Evolutionary conservation across 2,797 vertebrate species (phyloP), one percentile per base, ranked within the genome.

Genomic region (Manis javanica): DNA sequence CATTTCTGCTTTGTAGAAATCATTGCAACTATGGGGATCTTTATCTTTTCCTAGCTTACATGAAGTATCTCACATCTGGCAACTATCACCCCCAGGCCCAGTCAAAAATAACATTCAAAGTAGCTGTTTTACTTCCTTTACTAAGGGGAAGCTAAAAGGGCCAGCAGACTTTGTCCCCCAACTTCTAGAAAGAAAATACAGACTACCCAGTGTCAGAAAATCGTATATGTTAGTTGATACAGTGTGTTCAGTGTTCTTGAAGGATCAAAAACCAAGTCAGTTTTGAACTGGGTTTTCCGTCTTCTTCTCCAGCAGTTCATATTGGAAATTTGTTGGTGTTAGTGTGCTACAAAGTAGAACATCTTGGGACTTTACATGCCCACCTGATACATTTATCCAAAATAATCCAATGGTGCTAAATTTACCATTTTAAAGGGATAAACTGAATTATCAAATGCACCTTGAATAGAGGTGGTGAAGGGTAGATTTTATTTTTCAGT

Each of bases 51-150:
- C 46, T 69, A 84, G 66, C 95, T 87, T 87, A 87, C n/a, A 49
- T 31, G 49, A 93, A 87, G 13, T 24, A 59, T 66, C 79, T 95
- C 86, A 94, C 83, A 95, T 87, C 88, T 91, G 91, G 92, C 89
- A 97, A 42, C 64, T 91, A 24, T 96, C 87, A 77, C 82, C 24
- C 37, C 85, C 34, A 63, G 49, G 55, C 31, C 55, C 83, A 88
- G 87, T 94, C 96, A 93, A 74, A 95, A 94, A 90, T 95, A 79
- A 91, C 81, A 93, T 81, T 55, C 82, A 24, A 53, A 96, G 78
- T 74, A 85, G 88, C 87, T 94, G 83, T 83, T 97, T 90, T 91
- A 53, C 63, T 95, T 89, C 42, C 55, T 94, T 96, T 94, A 82
- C 82, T 95, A 94, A 95, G 84, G 74, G 39, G 61, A 94, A 88